phyloP scores from a whole-genome alignment of 1,140 invertebrate species.

The Eulimnadia texana region DNA sequence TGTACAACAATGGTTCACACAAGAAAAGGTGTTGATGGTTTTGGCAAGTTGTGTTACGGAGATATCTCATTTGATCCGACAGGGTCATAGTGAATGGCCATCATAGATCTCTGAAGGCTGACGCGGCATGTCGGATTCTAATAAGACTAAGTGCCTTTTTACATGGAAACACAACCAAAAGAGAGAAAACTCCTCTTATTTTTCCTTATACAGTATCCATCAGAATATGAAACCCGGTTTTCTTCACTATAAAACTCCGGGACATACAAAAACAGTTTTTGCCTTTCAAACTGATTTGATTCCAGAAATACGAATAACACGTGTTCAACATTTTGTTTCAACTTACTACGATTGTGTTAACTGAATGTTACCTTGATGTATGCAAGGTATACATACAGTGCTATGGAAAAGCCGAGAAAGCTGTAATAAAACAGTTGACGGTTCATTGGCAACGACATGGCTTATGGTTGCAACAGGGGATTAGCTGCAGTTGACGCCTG shows the following conservation, averaged over 20 bases:
- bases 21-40: background rate
- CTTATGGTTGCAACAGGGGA: background rate
- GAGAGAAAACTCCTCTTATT: background rate
- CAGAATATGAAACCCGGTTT: background rate
- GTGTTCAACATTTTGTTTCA: background rate
- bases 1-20: background rate
- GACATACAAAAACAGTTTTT: background rate
- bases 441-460: background rate
- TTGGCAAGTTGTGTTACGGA: background rate
- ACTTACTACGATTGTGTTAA: background rate
- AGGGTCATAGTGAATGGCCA: background rate
- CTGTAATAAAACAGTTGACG: background rate
- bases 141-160: background rate
- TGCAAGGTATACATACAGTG: too few species aligned
- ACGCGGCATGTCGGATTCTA: background rate
- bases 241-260: too few species aligned
- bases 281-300: background rate
- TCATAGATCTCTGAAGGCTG: background rate
- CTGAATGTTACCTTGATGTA: too few species aligned
- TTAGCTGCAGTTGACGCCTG: background rate
- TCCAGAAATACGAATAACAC: background rate
- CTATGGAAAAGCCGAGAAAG: background rate
- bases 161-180: background rate
- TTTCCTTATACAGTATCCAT: background rate
- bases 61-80: background rate